Evolutionary conservation across 2,888 invertebrate species (phyloP), one percentile per base, ranked within the genome.

Genomic region (Napeogenes sylphis): DNA sequence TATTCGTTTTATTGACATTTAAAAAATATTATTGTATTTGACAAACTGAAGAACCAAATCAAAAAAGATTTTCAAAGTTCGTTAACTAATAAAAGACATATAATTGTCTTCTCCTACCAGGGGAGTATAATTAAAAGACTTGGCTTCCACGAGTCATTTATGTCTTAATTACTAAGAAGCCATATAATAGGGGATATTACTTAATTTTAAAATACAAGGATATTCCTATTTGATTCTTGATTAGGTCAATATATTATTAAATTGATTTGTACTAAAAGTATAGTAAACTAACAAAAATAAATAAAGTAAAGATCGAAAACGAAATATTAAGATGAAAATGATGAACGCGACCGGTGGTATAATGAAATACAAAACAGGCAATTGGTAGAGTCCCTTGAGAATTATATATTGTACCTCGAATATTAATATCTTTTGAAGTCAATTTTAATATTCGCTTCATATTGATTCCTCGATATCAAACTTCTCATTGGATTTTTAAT

Each of bases 371-470:
- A 77, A 71, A 76, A 70, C 75, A 75, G 80, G 73, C 84, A 86
- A 89, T 87, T 84, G 84, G 79, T 72, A 73, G 75, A 73, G 74
- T 88, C 90, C 84, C 88, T 60, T 59, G 90, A 83, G 88, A 70
- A 79, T 77, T 81, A 80, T 81, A 82, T 79, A 75, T 73, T 73
- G 74, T 69, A 66, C 66, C 67, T 68, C 66, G 62, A 78, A 76
- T 73, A 30, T 21, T 3, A 42, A 42, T 51, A 75, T 80, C 72
- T 80, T 77, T 77, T 77, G 78, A 74, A 79, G 79, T 80, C 81
- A 73, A 85, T 86, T 87, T 88, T 87, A 88, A 89, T 89, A 89
- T 87, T 88, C 83, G 78, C 74, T 76, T 76, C 81, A 75, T 75
- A 77, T 73, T 74, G 80, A 80, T 75, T 10, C 12, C 8, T 30